phyloP scores from a whole-genome alignment of 2,113 vertebrate species.

The Nesospiza acunhae region DNA sequence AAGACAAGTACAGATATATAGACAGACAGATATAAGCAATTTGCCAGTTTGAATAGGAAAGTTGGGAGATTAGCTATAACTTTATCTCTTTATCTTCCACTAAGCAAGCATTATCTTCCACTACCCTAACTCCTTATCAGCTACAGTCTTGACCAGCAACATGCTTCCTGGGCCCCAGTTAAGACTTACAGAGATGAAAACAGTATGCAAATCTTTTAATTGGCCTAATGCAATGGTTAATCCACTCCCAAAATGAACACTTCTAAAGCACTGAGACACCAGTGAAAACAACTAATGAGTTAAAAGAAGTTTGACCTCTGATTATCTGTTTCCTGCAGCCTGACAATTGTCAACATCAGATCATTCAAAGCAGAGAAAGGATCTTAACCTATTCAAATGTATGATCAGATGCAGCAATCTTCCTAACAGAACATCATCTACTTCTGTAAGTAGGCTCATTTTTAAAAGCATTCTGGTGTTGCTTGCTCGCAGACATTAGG shows the following conservation, averaged over 20 bases:
- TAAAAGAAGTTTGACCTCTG: background rate
- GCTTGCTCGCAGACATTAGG: background rate
- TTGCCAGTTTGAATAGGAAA: background rate
- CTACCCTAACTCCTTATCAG: background rate
- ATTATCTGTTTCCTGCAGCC: background rate
- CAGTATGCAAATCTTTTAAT: conserved; percentile 36
- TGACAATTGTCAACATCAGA: background rate
- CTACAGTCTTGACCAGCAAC: background rate
- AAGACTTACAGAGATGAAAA: conserved; percentile 3
- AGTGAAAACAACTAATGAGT: background rate
- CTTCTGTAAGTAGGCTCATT: background rate
- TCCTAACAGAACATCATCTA: background rate
- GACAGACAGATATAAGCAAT: background rate
- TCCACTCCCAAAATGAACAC: background rate
- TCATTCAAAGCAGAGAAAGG: background rate
- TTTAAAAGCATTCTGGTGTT: background rate
- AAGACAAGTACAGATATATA: background rate
- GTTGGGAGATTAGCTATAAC: background rate
- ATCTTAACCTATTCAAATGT: background rate
- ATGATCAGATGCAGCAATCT: background rate
- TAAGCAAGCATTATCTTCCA: background rate
- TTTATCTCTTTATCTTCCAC: background rate
- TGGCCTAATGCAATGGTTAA: conserved; percentile 20
- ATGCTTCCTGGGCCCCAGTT: background rate
- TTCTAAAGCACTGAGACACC: background rate